phyloP scores from a whole-genome alignment of 2,797 vertebrate genomes.

The Echiichthys vipera region DNA sequence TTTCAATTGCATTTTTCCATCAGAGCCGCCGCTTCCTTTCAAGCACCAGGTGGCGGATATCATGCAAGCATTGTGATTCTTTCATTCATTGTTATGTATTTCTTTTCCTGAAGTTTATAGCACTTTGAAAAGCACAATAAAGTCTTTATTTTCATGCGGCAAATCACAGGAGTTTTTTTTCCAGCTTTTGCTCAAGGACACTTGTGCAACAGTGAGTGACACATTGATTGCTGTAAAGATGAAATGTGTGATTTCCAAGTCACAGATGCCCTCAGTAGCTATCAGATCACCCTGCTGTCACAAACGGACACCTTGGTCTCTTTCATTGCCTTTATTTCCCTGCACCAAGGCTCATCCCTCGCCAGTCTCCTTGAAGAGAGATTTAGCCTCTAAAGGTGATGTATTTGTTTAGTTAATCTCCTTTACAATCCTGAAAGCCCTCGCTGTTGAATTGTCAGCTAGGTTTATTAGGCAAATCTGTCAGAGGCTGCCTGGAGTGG shows the following conservation, averaged over 20 bases:
- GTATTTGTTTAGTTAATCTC: constrained; percentile 71
- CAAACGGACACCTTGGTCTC: constrained; percentile 29
- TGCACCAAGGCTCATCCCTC: constrained; percentile 39
- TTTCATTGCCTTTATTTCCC: constrained; percentile 54
- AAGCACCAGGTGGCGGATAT: no score
- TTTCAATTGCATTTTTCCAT: background rate
- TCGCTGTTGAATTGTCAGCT: constrained; percentile 51
- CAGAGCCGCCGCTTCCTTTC: background rate
- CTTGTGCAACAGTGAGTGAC: constrained; percentile 46
- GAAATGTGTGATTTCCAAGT: constrained; percentile 49
- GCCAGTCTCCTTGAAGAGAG: constrained; percentile 62
- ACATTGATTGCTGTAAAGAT: constrained; percentile 38
- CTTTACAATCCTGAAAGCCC: constrained; percentile 54
- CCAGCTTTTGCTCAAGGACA: constrained; percentile 55
- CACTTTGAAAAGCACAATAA: constrained; percentile 7
- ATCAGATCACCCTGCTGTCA: constrained; percentile 42
- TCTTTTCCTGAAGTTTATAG: no score
- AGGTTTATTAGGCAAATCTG: constrained; percentile 64
- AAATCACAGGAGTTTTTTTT: constrained; percentile 26
- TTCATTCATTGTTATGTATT: no score
- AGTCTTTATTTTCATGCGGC: background rate
- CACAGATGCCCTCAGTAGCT: constrained; percentile 33
- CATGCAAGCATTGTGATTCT: background rate
- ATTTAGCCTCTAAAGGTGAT: constrained; percentile 60
- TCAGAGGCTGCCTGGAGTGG: constrained; percentile 22